These are phyloP conservation scores for Coronaproctus castanopsis DNA, from an alignment of 2,888 invertebrate species.

Conservation along the genomic window DNA sequence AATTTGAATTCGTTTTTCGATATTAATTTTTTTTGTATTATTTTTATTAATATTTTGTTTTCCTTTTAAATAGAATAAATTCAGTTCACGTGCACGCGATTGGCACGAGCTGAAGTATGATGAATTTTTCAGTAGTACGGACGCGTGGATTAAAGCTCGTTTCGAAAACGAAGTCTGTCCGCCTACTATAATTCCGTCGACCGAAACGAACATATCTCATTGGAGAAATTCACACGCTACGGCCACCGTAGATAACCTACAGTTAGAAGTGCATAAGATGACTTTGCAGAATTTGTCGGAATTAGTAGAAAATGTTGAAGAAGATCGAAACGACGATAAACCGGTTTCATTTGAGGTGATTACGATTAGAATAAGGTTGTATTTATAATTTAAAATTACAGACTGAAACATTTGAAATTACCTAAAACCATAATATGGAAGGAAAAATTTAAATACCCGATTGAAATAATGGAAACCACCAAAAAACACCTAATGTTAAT, in stretches of 20 bases:
- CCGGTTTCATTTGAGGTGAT: constrained; percentile 62
- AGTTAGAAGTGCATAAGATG: constrained; percentile 53
- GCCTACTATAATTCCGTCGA: constrained; percentile 17
- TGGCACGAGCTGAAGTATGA: constrained; percentile 43
- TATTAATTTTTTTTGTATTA: too few relatives aligned
- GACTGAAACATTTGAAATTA: too few relatives aligned
- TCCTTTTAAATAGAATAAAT: constrained; percentile 18
- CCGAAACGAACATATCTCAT: constrained; percentile 16
- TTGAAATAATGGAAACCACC: too few relatives aligned
- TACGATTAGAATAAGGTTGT: background rate
- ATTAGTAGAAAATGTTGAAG: constrained; percentile 69
- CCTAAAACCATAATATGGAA: too few relatives aligned
- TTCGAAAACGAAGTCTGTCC: constrained; percentile 36
- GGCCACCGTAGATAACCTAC: constrained; percentile 31
- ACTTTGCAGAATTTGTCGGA: constrained; percentile 61
- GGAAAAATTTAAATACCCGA: too few relatives aligned
- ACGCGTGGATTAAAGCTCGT: constrained; percentile 37
- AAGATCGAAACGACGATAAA: constrained; percentile 31
- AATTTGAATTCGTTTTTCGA: too few relatives aligned
- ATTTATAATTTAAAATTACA: too few relatives aligned
- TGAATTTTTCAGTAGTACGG: constrained; percentile 16
- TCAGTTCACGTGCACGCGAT: constrained; percentile 31
- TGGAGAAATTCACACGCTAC: constrained; percentile 20
- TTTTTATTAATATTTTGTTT: too few relatives aligned
- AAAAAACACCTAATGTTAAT: too few relatives aligned